phyloP scores from a whole-genome alignment of 1,140 invertebrate genomes.

The Conus betulinus region DNA sequence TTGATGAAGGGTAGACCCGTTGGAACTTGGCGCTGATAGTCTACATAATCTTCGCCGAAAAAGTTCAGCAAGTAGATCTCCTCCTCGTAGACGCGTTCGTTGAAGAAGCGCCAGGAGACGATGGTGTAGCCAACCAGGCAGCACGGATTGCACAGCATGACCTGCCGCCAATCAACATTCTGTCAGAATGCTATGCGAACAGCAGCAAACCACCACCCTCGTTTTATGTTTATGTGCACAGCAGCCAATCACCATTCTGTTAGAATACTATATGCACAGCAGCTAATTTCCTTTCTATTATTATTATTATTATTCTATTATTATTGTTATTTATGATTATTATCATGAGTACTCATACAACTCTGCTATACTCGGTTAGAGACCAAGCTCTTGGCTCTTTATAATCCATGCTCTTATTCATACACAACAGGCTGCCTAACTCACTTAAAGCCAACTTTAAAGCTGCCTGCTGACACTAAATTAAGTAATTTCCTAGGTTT shows the following conservation, averaged over 20 bases:
- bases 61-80: conserved; percentile 95
- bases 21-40: conserved; percentile 91
- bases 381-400: too few species aligned
- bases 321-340: too few species aligned
- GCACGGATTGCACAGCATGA: conserved; percentile 93
- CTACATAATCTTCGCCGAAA: conserved; percentile 91
- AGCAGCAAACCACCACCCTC: not conserved
- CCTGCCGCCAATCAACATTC: conserved; percentile 75
- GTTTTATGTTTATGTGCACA: not conserved
- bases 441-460: too few species aligned
- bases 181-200: not conserved
- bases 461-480: too few species aligned
- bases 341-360: too few species aligned
- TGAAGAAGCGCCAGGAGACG: conserved; percentile 93
- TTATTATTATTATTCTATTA: not conserved
- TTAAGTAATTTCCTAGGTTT: too few species aligned
- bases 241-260: not conserved
- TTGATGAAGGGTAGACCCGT: conserved; percentile 95
- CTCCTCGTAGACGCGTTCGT: conserved; percentile 89
- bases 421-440: too few species aligned
- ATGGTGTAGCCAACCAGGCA: conserved; percentile 88
- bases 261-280: not conserved
- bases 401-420: too few species aligned
- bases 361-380: too few species aligned
- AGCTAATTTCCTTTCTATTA: not conserved